A percentile compares a stretch with the other conserved stretches of the same genome.
phyloP scores from a whole-genome alignment of 2,888 invertebrate species.

The Drosophila nigricruria region DNA sequence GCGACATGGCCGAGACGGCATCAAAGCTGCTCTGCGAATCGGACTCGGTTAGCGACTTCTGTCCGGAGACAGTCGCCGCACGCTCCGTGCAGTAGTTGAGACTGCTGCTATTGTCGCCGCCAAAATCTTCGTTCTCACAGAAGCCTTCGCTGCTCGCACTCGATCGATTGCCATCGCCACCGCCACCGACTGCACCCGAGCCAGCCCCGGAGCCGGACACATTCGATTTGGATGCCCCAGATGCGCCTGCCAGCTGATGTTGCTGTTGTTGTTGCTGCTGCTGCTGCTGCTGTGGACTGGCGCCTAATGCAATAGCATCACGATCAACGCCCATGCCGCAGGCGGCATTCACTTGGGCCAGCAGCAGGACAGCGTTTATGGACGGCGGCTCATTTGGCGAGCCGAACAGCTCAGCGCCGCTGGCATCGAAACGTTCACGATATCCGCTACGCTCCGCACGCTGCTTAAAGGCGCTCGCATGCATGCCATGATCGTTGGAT shows the following conservation, averaged over 20 bases:
- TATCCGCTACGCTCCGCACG: slow-evolving; percentile 81
- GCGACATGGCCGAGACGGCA: slow-evolving; percentile 64
- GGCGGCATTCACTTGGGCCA: slow-evolving; percentile 42
- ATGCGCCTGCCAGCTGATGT: slow-evolving; percentile 8
- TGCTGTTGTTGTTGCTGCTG: slow-evolving; percentile 10
- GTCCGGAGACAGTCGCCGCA: slow-evolving; percentile 40
- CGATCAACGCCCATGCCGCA: slow-evolving; percentile 41
- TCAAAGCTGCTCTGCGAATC: slow-evolving; percentile 83
- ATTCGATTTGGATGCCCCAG: slow-evolving; percentile 1
- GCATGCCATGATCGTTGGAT: slow-evolving; percentile 85
- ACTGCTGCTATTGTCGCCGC: slow-evolving; percentile 89
- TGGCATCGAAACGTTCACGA: slow-evolving; percentile 81
- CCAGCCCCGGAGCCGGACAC: not conserved
- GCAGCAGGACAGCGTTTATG: slow-evolving; percentile 38
- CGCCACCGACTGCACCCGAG: slow-evolving; percentile 22
- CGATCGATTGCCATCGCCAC: slow-evolving; percentile 92
- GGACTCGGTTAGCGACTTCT: slow-evolving; percentile 76
- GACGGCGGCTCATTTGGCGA: slow-evolving; percentile 48
- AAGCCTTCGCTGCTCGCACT: slow-evolving; percentile 98
- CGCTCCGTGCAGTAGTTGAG: slow-evolving; percentile 84
- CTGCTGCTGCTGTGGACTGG: slow-evolving; percentile 30
- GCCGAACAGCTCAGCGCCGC: slow-evolving; percentile 50
- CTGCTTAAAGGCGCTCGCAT: slow-evolving; percentile 85
- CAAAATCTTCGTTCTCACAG: slow-evolving; percentile 96
- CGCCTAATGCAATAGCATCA: slow-evolving; percentile 20